Percentiles rank a stretch among this genome's conserved stretches.
Conservation (phyloP, 2,113 vertebrate genomes). For the Rhinoderma darwinii region DNA sequence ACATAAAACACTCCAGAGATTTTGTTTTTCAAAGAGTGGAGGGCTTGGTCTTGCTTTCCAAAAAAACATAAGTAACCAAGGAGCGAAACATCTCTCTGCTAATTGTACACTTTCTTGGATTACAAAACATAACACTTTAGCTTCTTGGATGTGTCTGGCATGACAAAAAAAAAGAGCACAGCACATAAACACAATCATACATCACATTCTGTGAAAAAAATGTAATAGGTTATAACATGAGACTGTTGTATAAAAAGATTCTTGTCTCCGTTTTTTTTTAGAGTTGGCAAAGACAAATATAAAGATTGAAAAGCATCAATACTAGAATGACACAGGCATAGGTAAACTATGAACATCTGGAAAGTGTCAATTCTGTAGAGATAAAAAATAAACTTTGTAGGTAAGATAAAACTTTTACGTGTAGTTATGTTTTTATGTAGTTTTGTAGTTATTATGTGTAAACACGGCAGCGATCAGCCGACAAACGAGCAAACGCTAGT, state of each 20-base stretch:
- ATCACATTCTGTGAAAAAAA: not conserved
- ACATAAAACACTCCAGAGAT: not conserved
- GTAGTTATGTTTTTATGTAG: not conserved
- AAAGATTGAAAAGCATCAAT: not conserved
- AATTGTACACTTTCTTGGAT: constrained; percentile 7
- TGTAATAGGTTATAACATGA: not conserved
- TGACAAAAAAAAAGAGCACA: not conserved
- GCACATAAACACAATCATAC: not conserved
- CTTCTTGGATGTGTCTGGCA: not conserved
- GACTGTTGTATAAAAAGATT: not conserved
- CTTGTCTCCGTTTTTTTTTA: not conserved
- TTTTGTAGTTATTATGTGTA: too few relatives aligned
- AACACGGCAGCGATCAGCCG: too few relatives aligned
- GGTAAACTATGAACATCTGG: not conserved
- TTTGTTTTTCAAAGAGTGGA: not conserved
- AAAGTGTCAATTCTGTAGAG: not conserved
- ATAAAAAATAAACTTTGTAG: not conserved
- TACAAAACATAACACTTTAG: not conserved
- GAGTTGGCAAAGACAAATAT: not conserved
- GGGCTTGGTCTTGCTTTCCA: not conserved
- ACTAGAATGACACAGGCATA: not conserved
- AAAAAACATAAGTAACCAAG: not conserved
- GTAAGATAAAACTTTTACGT: not conserved
- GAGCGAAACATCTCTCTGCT: not conserved
- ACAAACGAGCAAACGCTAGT: too few relatives aligned